Percentiles rank a stretch among this genome's conserved stretches.
phyloP scores from a whole-genome alignment of 2,797 vertebrate genomes.

The Acestrorhynchus altus region DNA sequence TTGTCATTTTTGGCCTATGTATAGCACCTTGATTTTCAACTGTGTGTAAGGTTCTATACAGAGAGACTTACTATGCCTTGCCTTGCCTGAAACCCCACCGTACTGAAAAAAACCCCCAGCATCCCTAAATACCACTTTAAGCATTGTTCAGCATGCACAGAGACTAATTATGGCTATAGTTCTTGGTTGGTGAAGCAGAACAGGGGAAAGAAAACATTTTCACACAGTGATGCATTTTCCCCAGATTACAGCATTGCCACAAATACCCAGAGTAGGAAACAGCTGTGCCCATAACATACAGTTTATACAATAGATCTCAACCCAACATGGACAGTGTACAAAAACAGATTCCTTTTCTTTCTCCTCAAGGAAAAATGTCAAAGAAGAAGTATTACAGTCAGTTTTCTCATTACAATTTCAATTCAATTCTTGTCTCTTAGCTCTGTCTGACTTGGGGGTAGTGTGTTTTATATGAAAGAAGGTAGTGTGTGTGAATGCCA shows the following conservation, averaged over 20 bases:
- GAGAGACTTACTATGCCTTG: not conserved
- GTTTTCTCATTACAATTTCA: not conserved
- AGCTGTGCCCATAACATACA: conserved; percentile 7
- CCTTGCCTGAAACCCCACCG: not conserved
- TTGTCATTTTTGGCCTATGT: no score
- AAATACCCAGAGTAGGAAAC: conserved; percentile 9
- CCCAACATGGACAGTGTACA: not conserved
- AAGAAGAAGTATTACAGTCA: not conserved
- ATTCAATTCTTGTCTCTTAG: not conserved
- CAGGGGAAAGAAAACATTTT: conserved; percentile 28
- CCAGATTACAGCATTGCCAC: conserved; percentile 14
- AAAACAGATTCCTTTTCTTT: not conserved
- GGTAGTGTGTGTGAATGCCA: not conserved
- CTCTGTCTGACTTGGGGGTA: not conserved
- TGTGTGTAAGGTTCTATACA: no score
- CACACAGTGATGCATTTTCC: conserved; percentile 28
- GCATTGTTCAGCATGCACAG: conserved; percentile 44
- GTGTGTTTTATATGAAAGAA: conserved; percentile 5
- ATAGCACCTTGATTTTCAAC: no score
- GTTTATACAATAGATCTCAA: not conserved
- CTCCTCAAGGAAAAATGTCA: not conserved
- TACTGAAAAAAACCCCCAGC: not conserved
- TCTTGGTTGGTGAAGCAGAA: conserved; percentile 41
- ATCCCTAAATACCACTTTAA: conserved; percentile 17
- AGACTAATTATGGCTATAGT: conserved; percentile 41